Evolutionary conservation across 2,797 vertebrate genomes (phyloP).

Genomic region (Prunella strophiata): DNA sequence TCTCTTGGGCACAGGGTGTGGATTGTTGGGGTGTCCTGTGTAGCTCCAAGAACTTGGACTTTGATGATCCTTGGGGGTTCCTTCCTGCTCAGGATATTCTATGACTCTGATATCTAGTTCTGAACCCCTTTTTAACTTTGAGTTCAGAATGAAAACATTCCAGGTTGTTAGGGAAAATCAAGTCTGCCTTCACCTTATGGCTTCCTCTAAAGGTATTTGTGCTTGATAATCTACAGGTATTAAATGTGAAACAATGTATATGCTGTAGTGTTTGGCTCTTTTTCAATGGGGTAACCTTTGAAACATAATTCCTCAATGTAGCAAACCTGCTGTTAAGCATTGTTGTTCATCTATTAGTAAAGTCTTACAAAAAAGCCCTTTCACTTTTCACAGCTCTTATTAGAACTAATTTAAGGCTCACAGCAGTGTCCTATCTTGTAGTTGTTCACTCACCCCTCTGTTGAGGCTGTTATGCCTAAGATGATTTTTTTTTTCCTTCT

Average conservation of each 20-base stretch:
- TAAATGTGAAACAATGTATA: conserved; percentile 30
- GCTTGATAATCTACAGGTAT: conserved; percentile 29
- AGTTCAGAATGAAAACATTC: conserved; percentile 29
- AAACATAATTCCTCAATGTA: not conserved
- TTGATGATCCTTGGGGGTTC: not conserved
- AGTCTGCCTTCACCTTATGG: conserved; percentile 25
- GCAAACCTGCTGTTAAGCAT: conserved; percentile 37
- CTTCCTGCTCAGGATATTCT: not conserved
- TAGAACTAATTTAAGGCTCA: not conserved
- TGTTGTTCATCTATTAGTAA: conserved; percentile 30
- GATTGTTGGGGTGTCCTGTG: not conserved
- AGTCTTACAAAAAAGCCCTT: not conserved
- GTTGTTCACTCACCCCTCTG: not conserved
- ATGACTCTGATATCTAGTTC: not conserved
- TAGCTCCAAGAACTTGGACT: not conserved
- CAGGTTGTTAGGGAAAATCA: not conserved
- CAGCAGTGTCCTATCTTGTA: not conserved
- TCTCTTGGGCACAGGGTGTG: not conserved
- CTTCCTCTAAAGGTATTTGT: conserved; percentile 53
- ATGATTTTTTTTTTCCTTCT: not conserved
- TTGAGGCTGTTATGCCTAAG: not conserved
- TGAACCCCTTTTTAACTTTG: not conserved
- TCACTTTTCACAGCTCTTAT: conserved; percentile 18
- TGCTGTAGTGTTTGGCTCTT: conserved; percentile 29
- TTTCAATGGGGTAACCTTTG: conserved; percentile 50